These are phyloP conservation scores for Prinia subflava DNA, from an alignment of 2,113 vertebrate genomes.

Conservation along the genomic window DNA sequence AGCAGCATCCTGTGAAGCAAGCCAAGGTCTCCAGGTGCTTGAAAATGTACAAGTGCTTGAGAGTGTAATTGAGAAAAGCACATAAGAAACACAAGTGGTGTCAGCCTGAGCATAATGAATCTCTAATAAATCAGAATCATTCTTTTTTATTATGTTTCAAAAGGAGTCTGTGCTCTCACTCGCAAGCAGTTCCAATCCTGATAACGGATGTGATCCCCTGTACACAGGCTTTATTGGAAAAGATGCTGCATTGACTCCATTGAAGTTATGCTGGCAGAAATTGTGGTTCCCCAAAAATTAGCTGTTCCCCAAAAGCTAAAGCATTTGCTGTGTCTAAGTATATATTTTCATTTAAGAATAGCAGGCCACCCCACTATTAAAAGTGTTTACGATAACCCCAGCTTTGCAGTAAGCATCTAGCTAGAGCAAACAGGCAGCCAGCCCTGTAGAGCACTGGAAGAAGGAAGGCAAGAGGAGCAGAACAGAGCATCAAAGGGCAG, in stretches of 20 bases:
- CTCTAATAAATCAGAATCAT: neutral
- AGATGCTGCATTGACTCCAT: neutral
- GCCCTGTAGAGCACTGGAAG: neutral
- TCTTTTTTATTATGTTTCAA: neutral
- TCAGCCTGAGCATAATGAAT: neutral
- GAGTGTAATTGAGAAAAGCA: neutral
- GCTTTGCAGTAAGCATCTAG: neutral
- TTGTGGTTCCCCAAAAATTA: neutral
- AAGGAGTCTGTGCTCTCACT: neutral
- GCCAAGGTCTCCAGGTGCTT: neutral
- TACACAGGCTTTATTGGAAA: neutral
- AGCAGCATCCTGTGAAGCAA: neutral
- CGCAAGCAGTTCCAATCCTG: neutral
- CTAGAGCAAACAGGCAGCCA: neutral
- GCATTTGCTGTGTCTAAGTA: neutral
- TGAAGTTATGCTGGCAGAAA: neutral
- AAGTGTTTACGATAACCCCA: neutral
- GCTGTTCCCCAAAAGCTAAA: neutral
- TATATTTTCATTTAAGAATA: neutral
- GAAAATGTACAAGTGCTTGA: neutral
- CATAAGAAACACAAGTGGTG: neutral
- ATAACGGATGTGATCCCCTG: neutral
- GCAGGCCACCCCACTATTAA: rapidly evolving
- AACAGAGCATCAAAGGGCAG: neutral
- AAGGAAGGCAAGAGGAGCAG: neutral